These are phyloP conservation scores for Arenaria interpres DNA, from an alignment of 2,113 vertebrate genomes.

Conservation along the genomic window DNA sequence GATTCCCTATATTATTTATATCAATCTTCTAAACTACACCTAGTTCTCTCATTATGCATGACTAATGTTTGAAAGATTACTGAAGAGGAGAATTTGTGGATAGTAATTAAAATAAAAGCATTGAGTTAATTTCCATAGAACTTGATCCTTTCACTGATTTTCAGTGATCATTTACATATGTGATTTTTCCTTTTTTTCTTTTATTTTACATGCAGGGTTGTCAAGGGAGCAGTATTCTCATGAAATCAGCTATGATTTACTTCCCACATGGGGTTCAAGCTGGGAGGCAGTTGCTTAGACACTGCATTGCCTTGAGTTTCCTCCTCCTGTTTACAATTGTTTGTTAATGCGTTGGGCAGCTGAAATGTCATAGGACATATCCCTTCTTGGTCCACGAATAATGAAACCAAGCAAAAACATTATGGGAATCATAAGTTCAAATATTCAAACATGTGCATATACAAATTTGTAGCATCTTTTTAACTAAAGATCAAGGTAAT, in stretches of 20 bases:
- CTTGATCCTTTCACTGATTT: neutral
- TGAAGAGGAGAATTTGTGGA: neutral
- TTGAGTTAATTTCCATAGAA: neutral
- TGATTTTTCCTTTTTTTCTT: neutral
- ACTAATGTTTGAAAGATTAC: neutral
- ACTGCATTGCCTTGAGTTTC: neutral
- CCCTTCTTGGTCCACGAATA: neutral
- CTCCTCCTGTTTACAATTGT: neutral
- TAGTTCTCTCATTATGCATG: neutral
- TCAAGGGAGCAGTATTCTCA: neutral
- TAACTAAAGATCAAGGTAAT: neutral
- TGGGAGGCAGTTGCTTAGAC: neutral
- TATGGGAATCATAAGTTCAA: neutral
- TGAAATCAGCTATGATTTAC: neutral
- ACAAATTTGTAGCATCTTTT: neutral
- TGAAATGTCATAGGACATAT: neutral
- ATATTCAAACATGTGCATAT: neutral
- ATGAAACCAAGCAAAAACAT: neutral
- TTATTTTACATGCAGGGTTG: neutral
- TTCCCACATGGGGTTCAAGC: neutral
- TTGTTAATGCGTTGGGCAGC: neutral
- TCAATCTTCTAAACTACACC: neutral
- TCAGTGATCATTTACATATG: neutral
- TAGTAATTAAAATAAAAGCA: neutral
- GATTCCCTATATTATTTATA: conserved; percentile 8